Conservation (phyloP, 92 coral and sea anemone genomes). For the Nematostella vectensis region DNA sequence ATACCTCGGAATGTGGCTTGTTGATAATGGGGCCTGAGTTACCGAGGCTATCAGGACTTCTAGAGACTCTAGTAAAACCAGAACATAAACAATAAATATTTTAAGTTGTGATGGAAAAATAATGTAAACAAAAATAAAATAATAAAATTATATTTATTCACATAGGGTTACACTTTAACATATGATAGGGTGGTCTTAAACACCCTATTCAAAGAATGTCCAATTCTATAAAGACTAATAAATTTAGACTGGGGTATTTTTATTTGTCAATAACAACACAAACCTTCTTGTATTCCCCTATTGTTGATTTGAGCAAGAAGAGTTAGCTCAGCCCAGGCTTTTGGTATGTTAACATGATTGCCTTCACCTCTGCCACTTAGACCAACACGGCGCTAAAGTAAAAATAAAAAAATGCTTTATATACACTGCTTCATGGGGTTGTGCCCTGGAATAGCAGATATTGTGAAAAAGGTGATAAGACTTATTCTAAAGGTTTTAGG, state of each 20-base stretch:
- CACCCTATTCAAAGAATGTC: too few species aligned
- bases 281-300: conserved; percentile 77
- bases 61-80: conserved; percentile 77
- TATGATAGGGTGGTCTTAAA: too few species aligned
- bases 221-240: too few species aligned
- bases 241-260: too few species aligned
- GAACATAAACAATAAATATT: too few species aligned
- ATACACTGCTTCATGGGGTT: background rate
- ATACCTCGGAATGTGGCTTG: conserved; percentile 75
- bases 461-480: background rate
- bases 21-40: conserved; percentile 63
- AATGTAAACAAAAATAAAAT: too few species aligned
- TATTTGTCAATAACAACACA: too few species aligned
- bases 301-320: conserved; percentile 73
- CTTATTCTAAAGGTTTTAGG: too few species aligned
- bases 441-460: background rate
- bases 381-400: conserved; percentile 86
- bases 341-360: conserved; percentile 71
- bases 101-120: too few species aligned
- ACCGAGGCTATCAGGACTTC: conserved; percentile 74
- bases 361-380: conserved; percentile 73
- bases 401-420: background rate
- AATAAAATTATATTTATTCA: too few species aligned
- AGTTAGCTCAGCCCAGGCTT: conserved; percentile 95
- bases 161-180: too few species aligned